Conservation (phyloP, 2,888 invertebrate genomes). For the Oscheius sp. region DNA sequence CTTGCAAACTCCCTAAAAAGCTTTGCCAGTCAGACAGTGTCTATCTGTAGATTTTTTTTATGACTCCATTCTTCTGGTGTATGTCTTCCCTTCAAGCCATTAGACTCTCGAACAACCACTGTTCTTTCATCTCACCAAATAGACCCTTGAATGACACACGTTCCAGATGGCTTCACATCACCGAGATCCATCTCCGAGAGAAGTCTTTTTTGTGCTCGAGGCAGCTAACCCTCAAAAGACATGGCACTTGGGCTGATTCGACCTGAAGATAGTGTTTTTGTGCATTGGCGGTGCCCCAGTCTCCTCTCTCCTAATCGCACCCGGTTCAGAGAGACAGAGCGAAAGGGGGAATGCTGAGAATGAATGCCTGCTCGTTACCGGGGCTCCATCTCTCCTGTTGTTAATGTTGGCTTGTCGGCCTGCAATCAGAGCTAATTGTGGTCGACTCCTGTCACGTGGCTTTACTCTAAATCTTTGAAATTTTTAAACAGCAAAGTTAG, state of each 20-base stretch:
- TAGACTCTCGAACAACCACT: neutral
- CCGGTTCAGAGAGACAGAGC: constrained; percentile 5
- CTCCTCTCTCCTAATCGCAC: constrained; percentile 15
- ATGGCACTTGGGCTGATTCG: constrained; percentile 4
- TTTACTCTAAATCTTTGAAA: too few relatives aligned
- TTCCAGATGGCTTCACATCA: constrained; percentile 27
- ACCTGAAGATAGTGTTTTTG: constrained; percentile 27
- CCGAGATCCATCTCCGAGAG: neutral
- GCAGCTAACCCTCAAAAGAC: constrained; percentile 1
- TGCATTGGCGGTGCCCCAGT: constrained; percentile 10
- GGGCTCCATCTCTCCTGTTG: constrained; percentile 1
- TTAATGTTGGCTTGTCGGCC: constrained; percentile 17
- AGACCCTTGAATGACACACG: constrained; percentile 6
- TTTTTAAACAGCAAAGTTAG: too few relatives aligned
- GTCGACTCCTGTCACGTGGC: neutral
- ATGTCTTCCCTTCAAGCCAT: too few relatives aligned
- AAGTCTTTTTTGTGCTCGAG: constrained; percentile 2
- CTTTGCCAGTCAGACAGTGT: too few relatives aligned
- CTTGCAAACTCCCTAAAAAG: too few relatives aligned
- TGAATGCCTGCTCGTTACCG: constrained; percentile 12
- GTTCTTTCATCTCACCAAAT: neutral
- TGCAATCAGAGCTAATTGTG: constrained; percentile 24
- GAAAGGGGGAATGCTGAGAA: constrained; percentile 1
- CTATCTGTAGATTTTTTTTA: too few relatives aligned
- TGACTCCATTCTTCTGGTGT: too few relatives aligned